A percentile compares a stretch with the other conserved stretches of the same genome.
These are phyloP conservation scores for Drosophila busckii DNA, from an alignment of 1,140 invertebrate species.

Conservation along the genomic window DNA sequence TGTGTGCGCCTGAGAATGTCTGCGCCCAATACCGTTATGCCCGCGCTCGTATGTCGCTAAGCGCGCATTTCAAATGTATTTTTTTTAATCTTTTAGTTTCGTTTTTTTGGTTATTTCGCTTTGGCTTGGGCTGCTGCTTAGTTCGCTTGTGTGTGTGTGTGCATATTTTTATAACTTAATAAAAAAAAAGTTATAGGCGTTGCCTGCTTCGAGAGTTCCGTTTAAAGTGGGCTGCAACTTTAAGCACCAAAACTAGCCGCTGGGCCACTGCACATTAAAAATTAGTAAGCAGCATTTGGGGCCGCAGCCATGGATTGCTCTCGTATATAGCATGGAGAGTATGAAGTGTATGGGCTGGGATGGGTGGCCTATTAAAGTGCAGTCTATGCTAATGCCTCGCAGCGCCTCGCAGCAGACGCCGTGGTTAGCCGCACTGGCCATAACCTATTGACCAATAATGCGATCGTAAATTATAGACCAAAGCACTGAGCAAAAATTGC, in stretches of 20 bases:
- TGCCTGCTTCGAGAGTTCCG: constrained; percentile 44
- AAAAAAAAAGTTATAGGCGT: constrained; percentile 43
- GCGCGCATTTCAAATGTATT: constrained; percentile 21
- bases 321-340: too few relatives aligned
- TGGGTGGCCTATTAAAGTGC: constrained; percentile 43
- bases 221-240: constrained; percentile 57
- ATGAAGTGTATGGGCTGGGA: too few relatives aligned
- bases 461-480: constrained; percentile 28
- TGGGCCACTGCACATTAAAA: constrained; percentile 49
- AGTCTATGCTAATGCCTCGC: constrained; percentile 39
- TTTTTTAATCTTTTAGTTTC: too few relatives aligned
- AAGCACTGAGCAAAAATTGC: constrained; percentile 11
- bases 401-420: constrained; percentile 8
- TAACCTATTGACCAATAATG: constrained; percentile 43
- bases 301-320: too few relatives aligned
- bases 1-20: constrained; percentile 19
- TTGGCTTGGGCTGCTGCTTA: constrained; percentile 22
- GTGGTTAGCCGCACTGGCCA: constrained; percentile 12
- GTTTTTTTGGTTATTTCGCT: background rate
- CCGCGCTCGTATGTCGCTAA: constrained; percentile 14
- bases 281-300: constrained; percentile 43
- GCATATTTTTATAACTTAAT: constrained; percentile 68
- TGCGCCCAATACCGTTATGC: constrained; percentile 54
- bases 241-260: constrained; percentile 26
- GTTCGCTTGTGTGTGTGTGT: constrained; percentile 4